A percentile compares a stretch with the other conserved stretches of the same genome.
Evolutionary conservation across 2,888 invertebrate genomes (phyloP).

Genomic region (Phoenoteleia sp.): DNA sequence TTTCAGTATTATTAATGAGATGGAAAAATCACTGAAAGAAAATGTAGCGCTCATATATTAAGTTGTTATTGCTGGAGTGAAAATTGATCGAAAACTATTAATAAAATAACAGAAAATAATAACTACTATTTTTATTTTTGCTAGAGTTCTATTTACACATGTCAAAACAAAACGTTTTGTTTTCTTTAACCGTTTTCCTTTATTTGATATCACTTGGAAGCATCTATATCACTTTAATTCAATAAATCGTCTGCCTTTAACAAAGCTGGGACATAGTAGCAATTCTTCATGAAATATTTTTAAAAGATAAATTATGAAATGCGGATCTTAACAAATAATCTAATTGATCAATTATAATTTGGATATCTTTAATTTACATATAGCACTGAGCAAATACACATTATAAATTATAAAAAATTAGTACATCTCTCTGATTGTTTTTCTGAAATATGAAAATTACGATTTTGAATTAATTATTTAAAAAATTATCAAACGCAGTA

Average conservation of each 20-base stretch:
- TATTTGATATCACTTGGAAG: not conserved
- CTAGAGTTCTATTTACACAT: not conserved
- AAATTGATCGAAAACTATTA: not conserved
- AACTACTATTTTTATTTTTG: not conserved
- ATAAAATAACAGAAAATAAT: not conserved
- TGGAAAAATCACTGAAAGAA: not conserved
- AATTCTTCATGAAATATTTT: not conserved
- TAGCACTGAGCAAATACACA: not conserved
- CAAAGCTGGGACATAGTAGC: not conserved
- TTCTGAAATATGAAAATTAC: too few species aligned
- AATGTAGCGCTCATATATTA: not conserved
- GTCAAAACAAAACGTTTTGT: not conserved
- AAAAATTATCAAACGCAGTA: too few species aligned
- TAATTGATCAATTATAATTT: too few species aligned
- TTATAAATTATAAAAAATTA: too few species aligned
- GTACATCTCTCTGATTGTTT: too few species aligned
- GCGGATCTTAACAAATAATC: too few species aligned
- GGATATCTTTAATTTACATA: not conserved
- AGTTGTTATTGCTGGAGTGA: not conserved
- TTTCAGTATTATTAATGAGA: not conserved
- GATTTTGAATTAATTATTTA: too few species aligned
- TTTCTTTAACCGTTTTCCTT: not conserved
- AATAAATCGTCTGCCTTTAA: not conserved
- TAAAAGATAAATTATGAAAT: not conserved
- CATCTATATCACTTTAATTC: not conserved